Evolutionary conservation across 2,113 vertebrate genomes (phyloP), one percentile per base, ranked within the genome.

Genomic region (Geococcyx californianus): DNA sequence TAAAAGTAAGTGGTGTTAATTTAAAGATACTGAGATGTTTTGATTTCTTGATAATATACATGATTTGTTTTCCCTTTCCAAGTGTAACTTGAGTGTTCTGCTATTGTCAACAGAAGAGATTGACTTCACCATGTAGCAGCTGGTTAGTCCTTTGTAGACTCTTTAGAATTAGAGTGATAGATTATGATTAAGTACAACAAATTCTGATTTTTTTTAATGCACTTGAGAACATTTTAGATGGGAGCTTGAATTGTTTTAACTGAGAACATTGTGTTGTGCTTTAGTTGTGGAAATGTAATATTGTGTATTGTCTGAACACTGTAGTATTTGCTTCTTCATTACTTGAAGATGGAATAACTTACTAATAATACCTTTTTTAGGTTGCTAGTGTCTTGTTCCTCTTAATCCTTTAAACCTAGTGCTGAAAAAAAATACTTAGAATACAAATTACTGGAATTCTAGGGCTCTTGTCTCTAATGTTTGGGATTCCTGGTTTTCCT

Each of bases 1-100:
- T 99, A 97, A 99, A 99, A 98, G 99, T 99, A 99, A 93, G 98
- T 98, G 76, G 3, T 38, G 6, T 44, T 72, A 36, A 79, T 54
- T 80, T 62, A 18, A 76, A 75, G 33, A 52, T 75, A 70, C 7
- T 5, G 7, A 86, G 63, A 2, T 63, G 9, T 40, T 84, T 67
- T 51, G 64, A 42, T 16, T 33, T 38, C 5, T 17, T 78, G 10
- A n/a, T 87, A 13, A 56, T 18, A 56, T 45, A 13, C 2, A 10
- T 49, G 12, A 24, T 45, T 64, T 52, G 3, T 68, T 94, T 68
- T 59, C 9, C 14, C 5, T 49, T 86, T 69, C 23, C 11, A 54
- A 40, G 9, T 81, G 10, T 58, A 59, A 28, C 8, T 60, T 69
- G 49, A 44, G 14, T 4, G 3, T 89, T 94, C 36, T 49, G 13